phyloP scores from a whole-genome alignment of 2,113 vertebrate species.

The Coreoperca whiteheadi region DNA sequence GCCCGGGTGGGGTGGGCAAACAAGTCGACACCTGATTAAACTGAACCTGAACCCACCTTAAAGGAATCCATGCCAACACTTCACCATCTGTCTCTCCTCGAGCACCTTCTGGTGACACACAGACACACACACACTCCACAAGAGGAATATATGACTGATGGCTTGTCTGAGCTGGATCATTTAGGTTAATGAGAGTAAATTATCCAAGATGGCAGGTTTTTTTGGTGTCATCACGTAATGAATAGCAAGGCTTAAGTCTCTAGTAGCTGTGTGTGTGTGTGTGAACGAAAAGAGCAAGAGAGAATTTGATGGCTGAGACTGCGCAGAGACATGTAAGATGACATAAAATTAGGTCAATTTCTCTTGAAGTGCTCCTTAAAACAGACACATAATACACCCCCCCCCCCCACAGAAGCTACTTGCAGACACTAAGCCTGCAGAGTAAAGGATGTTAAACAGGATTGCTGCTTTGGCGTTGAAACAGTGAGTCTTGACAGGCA shows the following conservation, averaged over 20 bases:
- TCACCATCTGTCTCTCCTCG: slow-evolving; percentile 42
- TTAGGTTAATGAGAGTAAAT: slow-evolving; percentile 61
- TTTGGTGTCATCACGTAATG: slow-evolving; percentile 18
- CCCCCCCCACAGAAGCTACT: neutral
- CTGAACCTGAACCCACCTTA: slow-evolving; percentile 22
- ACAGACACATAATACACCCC: neutral
- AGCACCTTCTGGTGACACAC: slow-evolving; percentile 42
- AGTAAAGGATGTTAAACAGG: slow-evolving; percentile 5
- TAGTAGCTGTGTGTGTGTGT: neutral
- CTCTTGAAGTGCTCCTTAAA: slow-evolving; percentile 22
- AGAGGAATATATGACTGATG: slow-evolving; percentile 53
- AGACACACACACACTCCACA: slow-evolving; percentile 1
- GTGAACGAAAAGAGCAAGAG: neutral
- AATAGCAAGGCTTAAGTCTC: slow-evolving; percentile 16
- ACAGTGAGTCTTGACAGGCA: neutral
- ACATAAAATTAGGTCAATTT: neutral
- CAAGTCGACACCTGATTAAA: slow-evolving; percentile 43
- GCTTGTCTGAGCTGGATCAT: slow-evolving; percentile 44
- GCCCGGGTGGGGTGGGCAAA: neutral
- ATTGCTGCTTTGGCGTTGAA: neutral
- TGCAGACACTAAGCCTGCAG: neutral
- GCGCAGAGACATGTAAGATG: neutral
- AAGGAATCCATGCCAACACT: slow-evolving; percentile 27
- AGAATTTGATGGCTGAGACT: neutral
- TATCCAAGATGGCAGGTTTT: slow-evolving; percentile 28